Evolutionary conservation across 2,888 invertebrate genomes (phyloP).

Genomic region (Halocaridina rubra): DNA sequence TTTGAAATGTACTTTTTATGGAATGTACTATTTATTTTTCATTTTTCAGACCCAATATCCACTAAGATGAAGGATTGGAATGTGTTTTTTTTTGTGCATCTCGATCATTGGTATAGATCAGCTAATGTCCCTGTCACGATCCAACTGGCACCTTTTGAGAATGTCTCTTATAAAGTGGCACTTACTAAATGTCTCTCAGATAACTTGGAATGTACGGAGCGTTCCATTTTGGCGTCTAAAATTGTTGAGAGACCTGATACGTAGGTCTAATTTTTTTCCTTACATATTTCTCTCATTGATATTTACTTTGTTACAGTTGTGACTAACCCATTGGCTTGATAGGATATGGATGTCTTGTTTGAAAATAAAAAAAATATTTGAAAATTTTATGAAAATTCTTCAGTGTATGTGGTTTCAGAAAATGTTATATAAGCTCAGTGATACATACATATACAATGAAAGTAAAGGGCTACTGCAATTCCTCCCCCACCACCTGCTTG

Average conservation of each 20-base stretch:
- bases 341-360: no score
- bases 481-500: no score
- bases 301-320: no score
- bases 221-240: background rate
- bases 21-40: background rate
- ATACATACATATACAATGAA: no score
- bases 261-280: background rate
- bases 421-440: no score
- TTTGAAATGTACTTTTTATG: background rate
- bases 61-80: conserved; percentile 15
- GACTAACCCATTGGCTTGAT: no score
- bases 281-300: no score
- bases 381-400: no score
- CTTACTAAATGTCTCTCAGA: conserved; percentile 3
- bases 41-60: background rate
- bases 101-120: background rate
- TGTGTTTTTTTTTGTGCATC: conserved; percentile 15
- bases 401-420: no score
- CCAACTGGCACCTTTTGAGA: background rate
- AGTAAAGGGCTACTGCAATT: no score
- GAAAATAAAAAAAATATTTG: no score
- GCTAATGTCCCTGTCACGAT: background rate
- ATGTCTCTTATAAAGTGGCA: background rate
- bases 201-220: background rate
- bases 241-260: background rate